These are phyloP conservation scores for Puntigrus tetrazona DNA, from an alignment of 2,113 vertebrate species.

Conservation along the genomic window DNA sequence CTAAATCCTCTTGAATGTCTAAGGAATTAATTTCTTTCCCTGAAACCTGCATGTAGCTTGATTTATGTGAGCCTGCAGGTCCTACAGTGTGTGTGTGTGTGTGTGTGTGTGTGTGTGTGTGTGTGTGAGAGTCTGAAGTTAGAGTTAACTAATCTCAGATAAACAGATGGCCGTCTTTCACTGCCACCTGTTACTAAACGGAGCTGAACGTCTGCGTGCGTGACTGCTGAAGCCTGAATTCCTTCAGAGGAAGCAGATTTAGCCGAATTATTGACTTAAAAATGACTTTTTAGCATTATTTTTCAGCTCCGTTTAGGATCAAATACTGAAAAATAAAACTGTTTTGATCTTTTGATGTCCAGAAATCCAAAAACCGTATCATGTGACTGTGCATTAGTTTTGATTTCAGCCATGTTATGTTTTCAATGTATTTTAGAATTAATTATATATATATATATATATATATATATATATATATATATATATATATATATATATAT, in stretches of 20 bases:
- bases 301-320: background rate
- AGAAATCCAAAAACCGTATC: background rate
- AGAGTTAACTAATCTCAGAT: conserved; percentile 68
- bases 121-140: conserved; percentile 16
- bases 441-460: no score
- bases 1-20: background rate
- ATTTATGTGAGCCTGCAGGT: background rate
- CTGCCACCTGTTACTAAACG: conserved; percentile 62
- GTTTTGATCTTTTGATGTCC: background rate
- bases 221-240: conserved; percentile 41
- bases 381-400: background rate
- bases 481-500: no score
- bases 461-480: no score
- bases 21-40: background rate
- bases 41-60: background rate
- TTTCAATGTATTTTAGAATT: no score
- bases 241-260: background rate
- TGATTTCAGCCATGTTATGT: background rate
- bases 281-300: background rate
- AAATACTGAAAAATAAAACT: background rate
- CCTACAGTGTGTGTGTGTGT: background rate
- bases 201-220: conserved; percentile 60
- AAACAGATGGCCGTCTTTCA: conserved; percentile 74
- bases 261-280: background rate
- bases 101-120: background rate